These are phyloP conservation scores for Chrysolina oricalcia DNA, from an alignment of 2,888 invertebrate genomes.

Conservation along the genomic window DNA sequence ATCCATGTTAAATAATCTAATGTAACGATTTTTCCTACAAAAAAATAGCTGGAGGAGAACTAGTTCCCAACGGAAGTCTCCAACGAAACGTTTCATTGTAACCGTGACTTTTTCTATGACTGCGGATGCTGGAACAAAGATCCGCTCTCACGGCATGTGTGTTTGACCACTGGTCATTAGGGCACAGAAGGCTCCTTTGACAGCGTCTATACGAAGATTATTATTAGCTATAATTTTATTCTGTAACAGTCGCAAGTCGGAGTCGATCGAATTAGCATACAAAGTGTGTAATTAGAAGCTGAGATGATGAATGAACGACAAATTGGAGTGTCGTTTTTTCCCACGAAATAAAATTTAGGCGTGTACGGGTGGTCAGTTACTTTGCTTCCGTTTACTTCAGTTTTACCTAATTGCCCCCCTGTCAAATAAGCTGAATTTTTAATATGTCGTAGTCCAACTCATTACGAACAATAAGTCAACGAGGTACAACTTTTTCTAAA, in stretches of 20 bases:
- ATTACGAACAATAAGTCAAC: too few relatives aligned
- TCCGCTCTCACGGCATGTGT: slow-evolving; percentile 33
- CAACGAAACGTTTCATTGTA: slow-evolving; percentile 32
- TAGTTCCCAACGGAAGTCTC: slow-evolving; percentile 34
- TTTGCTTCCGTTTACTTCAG: too few relatives aligned
- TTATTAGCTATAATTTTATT: slow-evolving; percentile 30
- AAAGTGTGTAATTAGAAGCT: slow-evolving; percentile 1
- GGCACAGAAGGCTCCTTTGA: slow-evolving; percentile 32
- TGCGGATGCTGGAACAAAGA: slow-evolving; percentile 44
- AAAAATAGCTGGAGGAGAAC: neutral
- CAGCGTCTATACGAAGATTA: slow-evolving; percentile 32
- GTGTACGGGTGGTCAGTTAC: too few relatives aligned
- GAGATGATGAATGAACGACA: neutral
- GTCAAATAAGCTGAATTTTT: too few relatives aligned
- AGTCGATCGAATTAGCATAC: slow-evolving; percentile 11
- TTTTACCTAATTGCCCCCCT: too few relatives aligned
- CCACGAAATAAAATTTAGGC: slow-evolving; percentile 3
- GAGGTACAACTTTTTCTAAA: too few relatives aligned
- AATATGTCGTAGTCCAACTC: too few relatives aligned
- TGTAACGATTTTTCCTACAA: neutral
- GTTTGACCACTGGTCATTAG: slow-evolving; percentile 44
- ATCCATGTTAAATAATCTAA: neutral
- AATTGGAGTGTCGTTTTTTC: slow-evolving; percentile 9
- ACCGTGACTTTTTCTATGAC: slow-evolving; percentile 27
- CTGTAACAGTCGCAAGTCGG: slow-evolving; percentile 22